A percentile compares a stretch with the other conserved stretches of the same genome.
phyloP scores from a whole-genome alignment of 2,797 vertebrate genomes.

The Cyprinella venusta region DNA sequence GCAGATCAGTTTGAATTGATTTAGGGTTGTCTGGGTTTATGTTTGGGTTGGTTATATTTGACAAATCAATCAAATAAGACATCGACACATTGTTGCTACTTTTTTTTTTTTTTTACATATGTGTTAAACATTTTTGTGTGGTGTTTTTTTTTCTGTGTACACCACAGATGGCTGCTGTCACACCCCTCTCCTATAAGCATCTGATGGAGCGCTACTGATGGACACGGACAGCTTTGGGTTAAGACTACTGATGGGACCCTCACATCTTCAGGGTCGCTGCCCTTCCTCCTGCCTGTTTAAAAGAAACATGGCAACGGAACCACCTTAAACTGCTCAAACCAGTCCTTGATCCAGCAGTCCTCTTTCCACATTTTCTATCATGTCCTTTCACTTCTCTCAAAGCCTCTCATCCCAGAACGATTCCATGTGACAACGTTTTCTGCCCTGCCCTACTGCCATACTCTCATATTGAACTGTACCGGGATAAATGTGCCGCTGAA shows the following conservation, averaged over 20 bases:
- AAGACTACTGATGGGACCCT: slow-evolving; percentile 56
- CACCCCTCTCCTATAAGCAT: slow-evolving; percentile 78
- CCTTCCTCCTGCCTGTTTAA: slow-evolving; percentile 58
- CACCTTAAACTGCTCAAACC: slow-evolving; percentile 38
- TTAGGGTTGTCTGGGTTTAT: slow-evolving; percentile 1
- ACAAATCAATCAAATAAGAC: slow-evolving; percentile 7
- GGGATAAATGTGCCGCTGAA: slow-evolving; percentile 67
- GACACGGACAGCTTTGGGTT: slow-evolving; percentile 37
- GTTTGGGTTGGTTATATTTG: slow-evolving; percentile 14
- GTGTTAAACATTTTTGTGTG: slow-evolving; percentile 8
- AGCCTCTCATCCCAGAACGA: slow-evolving; percentile 62
- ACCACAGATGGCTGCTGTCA: slow-evolving; percentile 72
- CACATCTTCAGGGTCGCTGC: slow-evolving; percentile 45
- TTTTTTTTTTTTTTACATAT: background rate
- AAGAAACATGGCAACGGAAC: slow-evolving; percentile 35
- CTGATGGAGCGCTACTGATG: slow-evolving; percentile 70
- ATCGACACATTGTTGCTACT: background rate
- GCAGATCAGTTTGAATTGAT: slow-evolving; percentile 7
- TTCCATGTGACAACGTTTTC: slow-evolving; percentile 60
- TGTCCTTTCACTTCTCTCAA: background rate
- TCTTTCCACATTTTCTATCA: slow-evolving; percentile 9
- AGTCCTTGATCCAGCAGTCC: slow-evolving; percentile 47
- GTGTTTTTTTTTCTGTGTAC: slow-evolving; percentile 45
- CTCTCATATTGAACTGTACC: background rate
- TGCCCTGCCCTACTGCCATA: slow-evolving; percentile 44